phyloP scores from a whole-genome alignment of 2,888 invertebrate species.

The Cryptus armator region DNA sequence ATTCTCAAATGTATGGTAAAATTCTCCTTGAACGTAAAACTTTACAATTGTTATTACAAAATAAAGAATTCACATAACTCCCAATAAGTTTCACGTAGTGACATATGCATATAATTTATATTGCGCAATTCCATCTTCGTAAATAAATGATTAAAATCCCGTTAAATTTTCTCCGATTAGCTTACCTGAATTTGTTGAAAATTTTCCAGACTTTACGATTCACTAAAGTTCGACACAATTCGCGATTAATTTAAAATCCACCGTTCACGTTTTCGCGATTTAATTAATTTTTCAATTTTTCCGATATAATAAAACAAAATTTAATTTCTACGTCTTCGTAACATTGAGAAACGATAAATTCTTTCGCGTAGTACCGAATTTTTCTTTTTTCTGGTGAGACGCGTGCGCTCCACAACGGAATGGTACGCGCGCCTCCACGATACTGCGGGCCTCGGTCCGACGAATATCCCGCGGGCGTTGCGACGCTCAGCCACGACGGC shows the following conservation, averaged over 20 bases:
- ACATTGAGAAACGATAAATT: too few relatives aligned
- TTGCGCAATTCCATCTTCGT: not conserved
- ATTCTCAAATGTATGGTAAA: too few relatives aligned
- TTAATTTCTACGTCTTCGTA: not conserved
- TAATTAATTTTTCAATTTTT: not conserved
- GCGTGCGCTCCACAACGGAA: slow-evolving; percentile 69
- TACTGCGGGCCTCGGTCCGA: slow-evolving; percentile 74
- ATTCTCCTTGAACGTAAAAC: too few relatives aligned
- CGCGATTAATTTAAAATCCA: not conserved
- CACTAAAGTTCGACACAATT: not conserved
- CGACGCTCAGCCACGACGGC: slow-evolving; percentile 76
- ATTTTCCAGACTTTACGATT: not conserved
- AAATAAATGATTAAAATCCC: not conserved
- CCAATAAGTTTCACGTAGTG: not conserved
- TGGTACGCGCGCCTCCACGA: slow-evolving; percentile 78
- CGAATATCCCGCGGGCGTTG: slow-evolving; percentile 70
- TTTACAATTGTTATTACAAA: too few relatives aligned
- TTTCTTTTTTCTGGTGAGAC: not conserved
- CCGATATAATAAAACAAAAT: not conserved
- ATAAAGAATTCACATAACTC: not conserved
- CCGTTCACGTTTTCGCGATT: not conserved
- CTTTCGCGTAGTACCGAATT: not conserved
- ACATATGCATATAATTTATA: not conserved
- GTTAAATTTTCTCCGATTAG: not conserved
- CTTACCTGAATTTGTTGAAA: not conserved